These are phyloP conservation scores for Nannobrachium achirus DNA, from an alignment of 2,113 vertebrate species.

Conservation along the genomic window DNA sequence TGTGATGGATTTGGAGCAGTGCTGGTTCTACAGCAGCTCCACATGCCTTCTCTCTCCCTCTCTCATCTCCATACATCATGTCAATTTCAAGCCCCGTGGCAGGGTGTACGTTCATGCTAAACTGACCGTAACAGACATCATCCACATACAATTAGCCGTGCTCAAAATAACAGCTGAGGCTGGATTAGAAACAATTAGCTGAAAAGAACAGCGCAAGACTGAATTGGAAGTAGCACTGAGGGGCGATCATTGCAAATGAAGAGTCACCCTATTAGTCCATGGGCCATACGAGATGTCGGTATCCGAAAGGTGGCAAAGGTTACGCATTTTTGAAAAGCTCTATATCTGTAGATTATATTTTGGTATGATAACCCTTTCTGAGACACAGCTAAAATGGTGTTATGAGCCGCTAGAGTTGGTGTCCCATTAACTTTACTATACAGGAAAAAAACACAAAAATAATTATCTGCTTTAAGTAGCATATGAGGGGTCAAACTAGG, in stretches of 20 bases:
- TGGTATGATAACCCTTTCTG: no score
- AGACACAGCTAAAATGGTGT: no score
- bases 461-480: no score
- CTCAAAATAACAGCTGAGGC: constrained; percentile 13
- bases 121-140: constrained; percentile 8
- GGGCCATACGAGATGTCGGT: no score
- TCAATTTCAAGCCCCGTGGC: constrained; percentile 5
- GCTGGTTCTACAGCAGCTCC: not conserved
- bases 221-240: constrained; percentile 6
- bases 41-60: not conserved
- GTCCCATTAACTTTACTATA: no score
- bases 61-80: constrained; percentile 1
- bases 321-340: no score
- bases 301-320: no score
- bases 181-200: constrained; percentile 16
- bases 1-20: not conserved
- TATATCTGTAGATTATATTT: no score
- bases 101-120: constrained; percentile 2
- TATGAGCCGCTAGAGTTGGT: no score
- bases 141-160: not conserved
- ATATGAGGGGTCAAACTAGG: no score
- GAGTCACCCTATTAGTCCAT: not conserved
- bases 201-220: not conserved
- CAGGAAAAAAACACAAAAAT: no score
- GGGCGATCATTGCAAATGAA: constrained; percentile 3